Evolutionary conservation across 1,140 invertebrate species (phyloP), one percentile per base, ranked within the genome.

Genomic region (Calosoma granatense): DNA sequence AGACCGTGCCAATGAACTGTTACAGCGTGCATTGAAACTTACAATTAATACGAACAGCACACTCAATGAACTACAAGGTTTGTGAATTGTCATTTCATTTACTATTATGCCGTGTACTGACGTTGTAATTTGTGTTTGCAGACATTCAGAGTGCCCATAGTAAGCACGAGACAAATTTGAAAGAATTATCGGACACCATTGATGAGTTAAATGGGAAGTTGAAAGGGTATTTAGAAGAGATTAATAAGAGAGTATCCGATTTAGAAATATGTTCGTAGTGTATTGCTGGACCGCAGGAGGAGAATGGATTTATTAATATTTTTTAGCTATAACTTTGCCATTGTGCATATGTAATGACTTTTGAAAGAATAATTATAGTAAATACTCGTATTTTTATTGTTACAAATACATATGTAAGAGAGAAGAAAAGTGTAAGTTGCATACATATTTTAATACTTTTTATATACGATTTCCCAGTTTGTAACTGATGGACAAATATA

Each of bases 11-110:
- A 83, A 88, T 62, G 70, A 75, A 22, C 70, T 95, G 19, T 75
- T 89, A 21, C 81, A 86, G 58, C 74, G 82, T 58, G 90, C 90
- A 1, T 86, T 83, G 51, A 81, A 84, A 60, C 71, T 94, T 0
- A 88, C 87, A 0, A 82, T 83, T 56, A 84, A 86, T 59, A 88
- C 87, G 0, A 81, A 82, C 61, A 80, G 75, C 11, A 90, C 91
- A 68, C 73, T 90, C 9, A 84, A 83, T 60, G 80, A 88, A 59
- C 72, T 93, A 14, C 76, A 82, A 67, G 82, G 83, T 70, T 57
- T 56, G 9, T 51, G 15, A n/a, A n/a, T n/a, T n/a, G n/a, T n/a
- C n/a, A n/a, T n/a, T n/a, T 22, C 17, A 12, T 47, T 47, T 4
- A 11, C 9, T 12, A 4, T 47, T 47, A 9, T 20, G 51, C 22